phyloP scores from a whole-genome alignment of 2,113 vertebrate species.

The Dicaeum eximium region DNA sequence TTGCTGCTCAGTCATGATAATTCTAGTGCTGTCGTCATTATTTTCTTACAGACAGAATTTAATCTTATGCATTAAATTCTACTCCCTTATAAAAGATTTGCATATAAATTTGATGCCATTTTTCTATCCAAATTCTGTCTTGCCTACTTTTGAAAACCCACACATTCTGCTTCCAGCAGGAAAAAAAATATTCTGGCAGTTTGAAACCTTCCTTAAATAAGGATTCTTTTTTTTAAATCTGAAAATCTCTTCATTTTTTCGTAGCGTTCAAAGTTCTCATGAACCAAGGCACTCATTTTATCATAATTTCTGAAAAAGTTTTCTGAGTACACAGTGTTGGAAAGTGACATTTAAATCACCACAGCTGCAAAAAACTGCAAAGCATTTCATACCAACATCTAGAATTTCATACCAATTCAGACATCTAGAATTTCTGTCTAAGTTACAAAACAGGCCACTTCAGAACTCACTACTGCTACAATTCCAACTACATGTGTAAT shows the following conservation, averaged over 20 bases:
- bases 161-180: background rate
- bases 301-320: background rate
- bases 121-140: background rate
- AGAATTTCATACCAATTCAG: background rate
- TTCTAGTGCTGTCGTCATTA: background rate
- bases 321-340: accelerated
- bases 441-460: background rate
- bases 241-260: background rate
- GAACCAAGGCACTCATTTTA: background rate
- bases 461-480: background rate
- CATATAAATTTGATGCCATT: background rate
- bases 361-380: background rate
- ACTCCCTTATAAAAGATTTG: background rate
- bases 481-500: background rate
- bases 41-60: background rate
- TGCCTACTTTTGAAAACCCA: background rate
- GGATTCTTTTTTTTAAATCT: background rate
- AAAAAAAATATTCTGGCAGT: too few relatives aligned
- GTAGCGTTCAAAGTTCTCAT: background rate
- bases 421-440: background rate
- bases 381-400: background rate
- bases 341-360: background rate
- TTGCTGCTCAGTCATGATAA: background rate
- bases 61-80: background rate
- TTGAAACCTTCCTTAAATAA: background rate